Percentiles rank a stretch among this genome's conserved stretches.
These are phyloP conservation scores for Pollachius pollachius DNA, from an alignment of 2,113 vertebrate species.

Conservation along the genomic window DNA sequence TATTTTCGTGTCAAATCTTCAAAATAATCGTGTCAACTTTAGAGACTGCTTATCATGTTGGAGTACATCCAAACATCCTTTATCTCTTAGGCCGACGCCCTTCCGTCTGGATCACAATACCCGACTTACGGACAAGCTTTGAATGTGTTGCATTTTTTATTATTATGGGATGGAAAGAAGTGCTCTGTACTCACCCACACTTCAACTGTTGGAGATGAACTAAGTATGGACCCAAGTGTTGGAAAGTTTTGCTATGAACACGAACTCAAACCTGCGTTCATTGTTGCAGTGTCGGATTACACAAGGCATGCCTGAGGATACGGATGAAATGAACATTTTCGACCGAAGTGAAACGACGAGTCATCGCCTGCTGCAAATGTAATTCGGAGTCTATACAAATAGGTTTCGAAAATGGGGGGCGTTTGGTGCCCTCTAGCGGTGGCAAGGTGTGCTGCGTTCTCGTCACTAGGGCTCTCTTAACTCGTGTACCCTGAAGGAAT, in stretches of 20 bases:
- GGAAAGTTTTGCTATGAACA: no score
- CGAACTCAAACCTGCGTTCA: no score
- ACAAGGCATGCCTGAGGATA: no score
- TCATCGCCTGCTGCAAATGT: no score
- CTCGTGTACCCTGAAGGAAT: conserved; percentile 64
- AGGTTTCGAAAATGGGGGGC: not conserved
- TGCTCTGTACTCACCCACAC: conserved; percentile 39
- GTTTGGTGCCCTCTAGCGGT: conserved; percentile 11
- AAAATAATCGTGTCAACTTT: not conserved
- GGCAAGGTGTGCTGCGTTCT: conserved; percentile 40
- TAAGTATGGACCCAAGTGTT: no score
- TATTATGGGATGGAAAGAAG: conserved; percentile 22
- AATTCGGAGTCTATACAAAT: no score
- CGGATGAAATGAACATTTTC: no score
- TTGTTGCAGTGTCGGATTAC: no score
- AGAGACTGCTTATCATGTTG: no score
- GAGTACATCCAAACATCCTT: no score
- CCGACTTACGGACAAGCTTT: conserved; percentile 41
- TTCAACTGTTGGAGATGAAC: conserved; percentile 37
- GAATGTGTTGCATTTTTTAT: conserved; percentile 39
- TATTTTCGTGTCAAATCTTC: conserved; percentile 28
- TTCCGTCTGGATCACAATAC: conserved; percentile 26
- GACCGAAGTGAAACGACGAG: no score
- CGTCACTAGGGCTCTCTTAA: conserved; percentile 32
- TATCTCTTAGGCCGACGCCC: not conserved